A percentile compares a stretch with the other conserved stretches of the same genome.
Evolutionary conservation across 1,140 invertebrate genomes (phyloP).

Genomic region (Aporrectodea caliginosa): DNA sequence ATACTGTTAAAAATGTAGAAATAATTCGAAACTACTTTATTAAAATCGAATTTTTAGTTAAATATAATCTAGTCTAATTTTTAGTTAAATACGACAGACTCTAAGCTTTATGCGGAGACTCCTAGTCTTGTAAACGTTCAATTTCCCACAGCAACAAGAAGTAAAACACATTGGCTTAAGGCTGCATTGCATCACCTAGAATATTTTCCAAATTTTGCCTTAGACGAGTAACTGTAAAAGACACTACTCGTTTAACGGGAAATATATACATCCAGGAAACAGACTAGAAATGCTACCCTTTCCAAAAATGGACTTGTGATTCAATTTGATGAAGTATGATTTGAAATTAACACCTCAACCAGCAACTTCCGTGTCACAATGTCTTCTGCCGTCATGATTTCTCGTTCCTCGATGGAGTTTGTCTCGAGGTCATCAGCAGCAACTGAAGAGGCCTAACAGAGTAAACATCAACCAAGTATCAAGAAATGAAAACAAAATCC

Average conservation of each 20-base stretch:
- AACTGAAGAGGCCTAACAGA: background rate
- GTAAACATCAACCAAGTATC: background rate
- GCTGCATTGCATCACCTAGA: background rate
- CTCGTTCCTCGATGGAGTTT: background rate
- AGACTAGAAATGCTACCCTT: background rate
- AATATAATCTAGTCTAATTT: background rate
- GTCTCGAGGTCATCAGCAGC: background rate
- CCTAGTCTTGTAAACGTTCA: background rate
- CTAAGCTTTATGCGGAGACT: background rate
- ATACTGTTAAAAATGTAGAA: background rate
- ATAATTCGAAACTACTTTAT: background rate
- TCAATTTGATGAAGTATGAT: too few species aligned
- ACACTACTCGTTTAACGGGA: background rate
- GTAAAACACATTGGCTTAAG: background rate
- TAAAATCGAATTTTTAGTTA: background rate
- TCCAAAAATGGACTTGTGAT: too few species aligned
- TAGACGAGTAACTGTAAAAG: background rate
- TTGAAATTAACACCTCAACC: background rate
- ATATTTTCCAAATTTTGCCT: background rate
- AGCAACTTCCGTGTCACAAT: background rate
- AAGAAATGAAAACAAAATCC: background rate
- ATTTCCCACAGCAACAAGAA: background rate
- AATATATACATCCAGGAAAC: background rate
- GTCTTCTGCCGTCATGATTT: background rate
- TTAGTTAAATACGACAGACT: background rate